Base-by-base conservation (phyloP, 2,113 vertebrate genomes). In the Gasterosteus aculeatus region DNA sequence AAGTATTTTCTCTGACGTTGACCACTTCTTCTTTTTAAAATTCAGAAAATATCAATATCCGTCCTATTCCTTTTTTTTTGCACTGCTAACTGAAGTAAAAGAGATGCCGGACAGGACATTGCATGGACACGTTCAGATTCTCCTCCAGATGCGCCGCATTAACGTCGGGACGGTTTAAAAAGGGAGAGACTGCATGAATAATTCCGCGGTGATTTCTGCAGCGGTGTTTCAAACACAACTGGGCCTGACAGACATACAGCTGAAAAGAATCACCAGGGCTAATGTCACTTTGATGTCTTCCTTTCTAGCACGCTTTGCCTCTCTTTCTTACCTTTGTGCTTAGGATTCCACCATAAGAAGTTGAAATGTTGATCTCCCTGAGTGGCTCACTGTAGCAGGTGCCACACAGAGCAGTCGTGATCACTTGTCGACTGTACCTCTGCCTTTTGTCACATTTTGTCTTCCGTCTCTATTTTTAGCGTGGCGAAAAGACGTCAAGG, bases 401-500 rank as follows among this genome's bases (percentile, higher is more conserved):
- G 87, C 72, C 88, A 85, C 78, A 68, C 77, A 69, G 85, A 85
- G 84, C 75, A 81, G 76, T 71, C 82, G 58, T 68, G 82, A 88
- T 81, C 80, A 69, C 84, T 85, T 85, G 82, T 87, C 75, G 71
- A 82, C 79, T 83, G 73, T 85, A 84, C 83, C 87, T 88, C 73
- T 86, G 72, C 84, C 84, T 93, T 88, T 90, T 91, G 87, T 90
- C 84, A 85, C 77, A 57, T 88, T 90, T 90, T 90, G 85, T 90
- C 90, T 88, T 42, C 74, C 38, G 51, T 85, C 80, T 86, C 85
- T 92, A 89, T 92, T 91, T 91, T 90, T 88, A 90, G 88, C 41
- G 54, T 77, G 61, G 86, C 69, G 72, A 82, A 82, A 86, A 88
- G 86, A 87, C 89, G 87, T 92, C 88, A 85, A 93, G 93, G 83